phyloP scores from a whole-genome alignment of 2,113 vertebrate species.

The Agelaius phoeniceus region DNA sequence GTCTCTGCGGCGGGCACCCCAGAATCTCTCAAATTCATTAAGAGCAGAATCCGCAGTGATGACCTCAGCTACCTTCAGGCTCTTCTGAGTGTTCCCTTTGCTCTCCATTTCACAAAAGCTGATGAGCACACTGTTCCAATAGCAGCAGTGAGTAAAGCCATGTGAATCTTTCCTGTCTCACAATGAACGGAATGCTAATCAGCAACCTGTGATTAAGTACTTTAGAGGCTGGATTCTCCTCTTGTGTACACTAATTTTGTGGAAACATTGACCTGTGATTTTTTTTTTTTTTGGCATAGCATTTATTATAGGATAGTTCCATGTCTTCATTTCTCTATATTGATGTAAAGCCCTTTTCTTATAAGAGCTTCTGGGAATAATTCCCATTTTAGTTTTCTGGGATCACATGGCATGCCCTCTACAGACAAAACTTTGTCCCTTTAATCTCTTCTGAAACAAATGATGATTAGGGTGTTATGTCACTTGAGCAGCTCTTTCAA shows the following conservation, averaged over 20 bases:
- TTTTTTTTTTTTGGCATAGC: neutral
- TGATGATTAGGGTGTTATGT: neutral
- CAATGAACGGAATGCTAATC: neutral
- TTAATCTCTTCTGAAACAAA: neutral
- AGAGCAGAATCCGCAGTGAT: constrained; percentile 66
- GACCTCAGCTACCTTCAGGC: constrained; percentile 71
- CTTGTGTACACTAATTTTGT: neutral
- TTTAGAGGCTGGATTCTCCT: neutral
- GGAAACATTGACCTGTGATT: rapidly evolving
- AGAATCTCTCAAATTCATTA: constrained; percentile 78
- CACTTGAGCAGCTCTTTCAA: neutral
- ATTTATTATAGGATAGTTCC: neutral
- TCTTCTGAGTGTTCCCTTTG: constrained; percentile 64
- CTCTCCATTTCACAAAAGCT: constrained; percentile 71
- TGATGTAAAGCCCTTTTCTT: neutral
- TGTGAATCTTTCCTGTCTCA: neutral
- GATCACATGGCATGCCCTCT: neutral
- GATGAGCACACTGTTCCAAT: constrained; percentile 64
- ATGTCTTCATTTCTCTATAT: neutral
- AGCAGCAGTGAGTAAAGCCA: constrained; percentile 60
- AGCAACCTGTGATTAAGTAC: neutral
- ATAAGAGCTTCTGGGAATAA: neutral
- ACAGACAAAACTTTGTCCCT: neutral
- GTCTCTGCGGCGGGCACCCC: constrained; percentile 69
- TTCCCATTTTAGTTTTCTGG: neutral